A percentile compares a stretch with the other conserved stretches of the same genome.
phyloP scores from a whole-genome alignment of 2,888 invertebrate species.

The Tinea semifulvella region DNA sequence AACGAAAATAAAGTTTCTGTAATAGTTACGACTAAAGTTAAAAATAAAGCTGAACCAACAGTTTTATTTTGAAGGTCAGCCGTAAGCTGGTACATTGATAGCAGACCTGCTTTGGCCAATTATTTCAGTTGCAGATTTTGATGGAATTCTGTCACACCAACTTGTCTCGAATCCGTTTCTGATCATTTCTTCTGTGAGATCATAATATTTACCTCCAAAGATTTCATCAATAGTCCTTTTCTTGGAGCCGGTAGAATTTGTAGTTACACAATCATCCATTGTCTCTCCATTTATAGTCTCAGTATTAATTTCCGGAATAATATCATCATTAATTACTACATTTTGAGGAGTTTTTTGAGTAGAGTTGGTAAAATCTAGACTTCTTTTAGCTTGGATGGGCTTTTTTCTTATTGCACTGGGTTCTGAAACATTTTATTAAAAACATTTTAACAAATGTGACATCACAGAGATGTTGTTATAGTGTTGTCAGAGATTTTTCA shows the following conservation, averaged over 20 bases:
- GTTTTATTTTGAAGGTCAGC: too few relatives aligned
- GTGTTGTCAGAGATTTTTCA: too few relatives aligned
- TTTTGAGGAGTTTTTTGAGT: background rate
- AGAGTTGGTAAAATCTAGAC: slow-evolving; percentile 51
- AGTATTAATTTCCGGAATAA: background rate
- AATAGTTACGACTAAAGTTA: too few relatives aligned
- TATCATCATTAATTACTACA: background rate
- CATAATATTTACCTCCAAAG: slow-evolving; percentile 70
- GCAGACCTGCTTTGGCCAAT: too few relatives aligned
- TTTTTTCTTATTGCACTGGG: background rate
- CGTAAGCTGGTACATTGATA: too few relatives aligned
- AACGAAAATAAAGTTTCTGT: too few relatives aligned
- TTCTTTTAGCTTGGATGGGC: slow-evolving; percentile 41
- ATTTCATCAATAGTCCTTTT: slow-evolving; percentile 73
- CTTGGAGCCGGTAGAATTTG: slow-evolving; percentile 21
- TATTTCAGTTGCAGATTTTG: too few relatives aligned
- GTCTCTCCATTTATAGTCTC: background rate
- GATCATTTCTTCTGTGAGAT: too few relatives aligned
- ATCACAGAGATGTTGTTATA: too few relatives aligned
- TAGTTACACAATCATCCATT: slow-evolving; percentile 1
- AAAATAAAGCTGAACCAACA: too few relatives aligned
- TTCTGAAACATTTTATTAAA: slow-evolving; percentile 1
- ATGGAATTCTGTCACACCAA: too few relatives aligned
- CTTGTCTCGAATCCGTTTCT: too few relatives aligned
- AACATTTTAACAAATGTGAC: slow-evolving; percentile 4